phyloP scores from a whole-genome alignment of 1,140 invertebrate species.

The Lanistes nyassanus region DNA sequence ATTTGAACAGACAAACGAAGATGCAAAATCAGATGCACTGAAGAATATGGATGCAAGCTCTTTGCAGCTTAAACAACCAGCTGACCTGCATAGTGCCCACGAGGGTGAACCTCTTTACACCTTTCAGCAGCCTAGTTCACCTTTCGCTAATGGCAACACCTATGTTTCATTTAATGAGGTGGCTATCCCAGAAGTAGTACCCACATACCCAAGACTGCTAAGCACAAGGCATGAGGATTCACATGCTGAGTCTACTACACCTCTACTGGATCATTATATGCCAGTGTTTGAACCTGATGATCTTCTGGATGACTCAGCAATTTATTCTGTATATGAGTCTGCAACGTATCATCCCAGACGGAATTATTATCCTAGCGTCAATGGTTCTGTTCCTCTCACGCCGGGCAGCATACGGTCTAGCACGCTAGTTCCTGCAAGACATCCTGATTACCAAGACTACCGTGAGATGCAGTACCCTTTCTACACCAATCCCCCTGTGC shows the following conservation, averaged over 20 bases:
- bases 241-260: conserved; percentile 50
- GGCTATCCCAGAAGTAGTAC: conserved; percentile 34
- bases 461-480: conserved; percentile 30
- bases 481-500: conserved; percentile 22
- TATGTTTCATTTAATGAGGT: conserved; percentile 53
- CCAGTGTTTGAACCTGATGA: conserved; percentile 50
- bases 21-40: conserved; percentile 29
- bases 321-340: conserved; percentile 30
- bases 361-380: conserved; percentile 24
- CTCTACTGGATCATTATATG: conserved; percentile 46
- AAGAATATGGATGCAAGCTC: conserved; percentile 30
- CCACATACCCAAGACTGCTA: conserved; percentile 32
- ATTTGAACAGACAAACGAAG: conserved; percentile 27
- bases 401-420: conserved; percentile 31
- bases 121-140: conserved; percentile 31
- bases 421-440: conserved; percentile 10
- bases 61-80: conserved; percentile 20
- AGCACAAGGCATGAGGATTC: conserved; percentile 42
- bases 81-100: conserved; percentile 12
- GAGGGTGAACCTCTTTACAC: conserved; percentile 30
- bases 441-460: conserved; percentile 36
- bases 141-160: conserved; percentile 42
- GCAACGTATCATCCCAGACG: conserved; percentile 28
- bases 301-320: conserved; percentile 38
- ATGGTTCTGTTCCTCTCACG: conserved; percentile 27